A percentile compares a stretch with the other conserved stretches of the same genome.
Conservation (phyloP, 2,797 vertebrate species). For the Hemibagrus guttatus region DNA sequence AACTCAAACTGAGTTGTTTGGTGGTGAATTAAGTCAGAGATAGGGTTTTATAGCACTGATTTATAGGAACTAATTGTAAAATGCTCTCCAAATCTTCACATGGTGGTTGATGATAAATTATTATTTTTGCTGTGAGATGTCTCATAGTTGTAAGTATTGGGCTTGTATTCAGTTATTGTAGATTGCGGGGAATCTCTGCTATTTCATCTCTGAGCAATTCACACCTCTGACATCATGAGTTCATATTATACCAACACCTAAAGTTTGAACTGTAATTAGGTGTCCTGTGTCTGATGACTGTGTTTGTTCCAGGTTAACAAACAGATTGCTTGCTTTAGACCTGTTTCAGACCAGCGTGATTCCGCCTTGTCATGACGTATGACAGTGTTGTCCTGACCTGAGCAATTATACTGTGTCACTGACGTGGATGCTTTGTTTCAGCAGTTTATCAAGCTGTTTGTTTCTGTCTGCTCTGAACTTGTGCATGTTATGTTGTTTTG, state of each 20-base stretch:
- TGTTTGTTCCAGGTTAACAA: neutral
- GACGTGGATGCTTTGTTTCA: neutral
- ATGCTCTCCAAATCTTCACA: neutral
- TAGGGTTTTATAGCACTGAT: neutral
- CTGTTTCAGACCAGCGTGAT: neutral
- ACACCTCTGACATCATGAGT: neutral
- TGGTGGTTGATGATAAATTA: neutral
- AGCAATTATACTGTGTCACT: neutral
- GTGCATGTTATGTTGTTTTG: neutral
- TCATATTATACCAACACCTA: too few relatives aligned
- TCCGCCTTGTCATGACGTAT: neutral
- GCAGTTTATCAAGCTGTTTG: neutral
- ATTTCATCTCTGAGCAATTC: neutral
- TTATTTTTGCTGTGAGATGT: neutral
- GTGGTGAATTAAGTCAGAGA: neutral
- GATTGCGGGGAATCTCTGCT: neutral
- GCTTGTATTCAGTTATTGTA: neutral
- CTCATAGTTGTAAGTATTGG: neutral
- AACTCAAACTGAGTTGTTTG: neutral
- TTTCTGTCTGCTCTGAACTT: neutral
- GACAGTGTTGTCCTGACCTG: neutral
- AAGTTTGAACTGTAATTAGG: neutral
- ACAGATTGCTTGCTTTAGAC: neutral
- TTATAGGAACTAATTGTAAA: neutral
- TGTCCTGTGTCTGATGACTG: neutral